Evolutionary conservation across 2,113 vertebrate species (phyloP).

Genomic region (Myrmecobius fasciatus): DNA sequence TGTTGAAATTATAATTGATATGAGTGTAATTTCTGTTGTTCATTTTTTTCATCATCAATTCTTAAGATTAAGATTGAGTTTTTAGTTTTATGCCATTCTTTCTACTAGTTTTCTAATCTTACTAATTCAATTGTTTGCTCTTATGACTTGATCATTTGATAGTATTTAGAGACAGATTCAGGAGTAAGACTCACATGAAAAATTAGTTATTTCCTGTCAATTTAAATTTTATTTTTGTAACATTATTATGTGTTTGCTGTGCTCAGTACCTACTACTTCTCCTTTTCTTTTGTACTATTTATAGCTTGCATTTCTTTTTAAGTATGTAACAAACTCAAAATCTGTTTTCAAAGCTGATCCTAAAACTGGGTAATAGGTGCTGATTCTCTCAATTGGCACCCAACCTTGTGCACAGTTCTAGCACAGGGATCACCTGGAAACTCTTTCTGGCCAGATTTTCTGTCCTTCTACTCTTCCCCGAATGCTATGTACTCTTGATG

Average conservation of each 20-base stretch:
- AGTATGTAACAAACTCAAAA: not conserved
- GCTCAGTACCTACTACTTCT: not conserved
- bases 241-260: not conserved
- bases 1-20: not conserved
- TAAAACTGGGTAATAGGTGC: not conserved
- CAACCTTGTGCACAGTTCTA: not conserved
- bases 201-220: not conserved
- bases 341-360: not conserved
- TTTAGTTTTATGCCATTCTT: not conserved
- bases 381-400: not conserved
- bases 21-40: not conserved
- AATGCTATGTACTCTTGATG: not conserved
- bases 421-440: not conserved
- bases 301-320: not conserved
- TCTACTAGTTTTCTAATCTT: not conserved
- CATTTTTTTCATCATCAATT: not conserved
- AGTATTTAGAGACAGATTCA: not conserved
- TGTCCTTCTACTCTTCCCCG: not conserved
- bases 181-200: not conserved
- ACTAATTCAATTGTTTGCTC: not conserved
- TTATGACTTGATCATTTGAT: not conserved
- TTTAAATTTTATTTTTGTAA: not conserved
- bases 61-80: not conserved
- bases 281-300: not conserved
- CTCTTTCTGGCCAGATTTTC: not conserved